Conservation (phyloP, 2,888 invertebrate species). For the Drosophila ustulata region DNA sequence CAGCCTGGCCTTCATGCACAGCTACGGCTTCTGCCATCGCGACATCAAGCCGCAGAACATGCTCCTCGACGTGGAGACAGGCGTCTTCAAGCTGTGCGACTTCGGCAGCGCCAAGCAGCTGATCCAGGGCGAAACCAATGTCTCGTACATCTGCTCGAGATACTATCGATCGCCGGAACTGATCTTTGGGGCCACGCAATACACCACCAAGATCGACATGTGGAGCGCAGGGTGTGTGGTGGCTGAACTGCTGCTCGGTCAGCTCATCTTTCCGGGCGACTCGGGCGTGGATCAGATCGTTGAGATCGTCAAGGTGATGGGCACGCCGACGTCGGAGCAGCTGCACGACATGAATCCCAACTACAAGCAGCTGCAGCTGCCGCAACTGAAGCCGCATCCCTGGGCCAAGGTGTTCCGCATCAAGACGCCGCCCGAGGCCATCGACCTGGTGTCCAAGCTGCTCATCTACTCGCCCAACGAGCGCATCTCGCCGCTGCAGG, state of each 20-base stretch:
- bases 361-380: constrained; percentile 99
- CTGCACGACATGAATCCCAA: constrained; percentile 99
- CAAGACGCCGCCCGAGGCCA: constrained; percentile 95
- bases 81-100: constrained; percentile 98
- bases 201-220: constrained; percentile 97
- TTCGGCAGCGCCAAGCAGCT: constrained; percentile 99
- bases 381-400: constrained; percentile 99
- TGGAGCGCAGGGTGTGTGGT: constrained; percentile 99
- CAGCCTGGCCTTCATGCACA: constrained; percentile 99
- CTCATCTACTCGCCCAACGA: constrained; percentile 99
- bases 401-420: constrained; percentile 99
- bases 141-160: constrained; percentile 99
- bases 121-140: constrained; percentile 97
- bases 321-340: constrained; percentile 99
- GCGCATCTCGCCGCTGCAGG: constrained; percentile 96
- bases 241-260: constrained; percentile 97
- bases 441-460: constrained; percentile 95
- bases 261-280: constrained; percentile 99
- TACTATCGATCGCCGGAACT: constrained; percentile 99
- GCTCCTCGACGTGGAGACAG: constrained; percentile 97
- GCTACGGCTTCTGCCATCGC: constrained; percentile 98
- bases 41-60: constrained; percentile 99
- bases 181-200: constrained; percentile 99
- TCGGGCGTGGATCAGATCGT: constrained; percentile 99
- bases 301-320: constrained; percentile 99